phyloP scores from a whole-genome alignment of 1,140 invertebrate species.

The Tribolium castaneum region DNA sequence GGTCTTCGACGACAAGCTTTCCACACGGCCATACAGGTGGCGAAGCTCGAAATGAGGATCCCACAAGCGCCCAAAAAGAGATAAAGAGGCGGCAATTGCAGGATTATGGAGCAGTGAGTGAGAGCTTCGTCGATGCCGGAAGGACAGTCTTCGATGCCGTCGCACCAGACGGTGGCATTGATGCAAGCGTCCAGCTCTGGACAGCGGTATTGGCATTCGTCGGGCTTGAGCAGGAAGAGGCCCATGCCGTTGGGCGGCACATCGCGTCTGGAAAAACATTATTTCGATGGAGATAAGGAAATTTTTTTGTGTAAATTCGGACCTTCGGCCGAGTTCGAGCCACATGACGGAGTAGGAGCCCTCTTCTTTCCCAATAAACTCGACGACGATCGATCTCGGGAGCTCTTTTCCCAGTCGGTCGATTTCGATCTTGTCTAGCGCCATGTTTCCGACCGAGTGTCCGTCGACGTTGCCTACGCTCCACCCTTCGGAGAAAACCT shows the following conservation, averaged over 20 bases:
- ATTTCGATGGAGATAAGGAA: neutral
- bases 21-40: conserved; percentile 62
- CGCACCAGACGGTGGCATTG: conserved; percentile 88
- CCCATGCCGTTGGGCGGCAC: conserved; percentile 61
- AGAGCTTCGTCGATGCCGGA: conserved; percentile 88
- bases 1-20: conserved; percentile 73
- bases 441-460: conserved; percentile 58
- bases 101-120: conserved; percentile 79
- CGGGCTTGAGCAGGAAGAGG: conserved; percentile 69
- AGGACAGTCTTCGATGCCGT: conserved; percentile 86
- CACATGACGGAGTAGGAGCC: conserved; percentile 83
- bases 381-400: conserved; percentile 78
- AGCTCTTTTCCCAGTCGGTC: conserved; percentile 71
- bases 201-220: conserved; percentile 83
- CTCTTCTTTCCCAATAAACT: conserved; percentile 79
- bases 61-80: conserved; percentile 69
- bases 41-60: conserved; percentile 52
- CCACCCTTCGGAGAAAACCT: conserved; percentile 89
- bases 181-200: conserved; percentile 90
- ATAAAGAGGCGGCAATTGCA: conserved; percentile 79
- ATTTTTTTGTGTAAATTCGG: neutral
- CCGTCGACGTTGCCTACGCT: conserved; percentile 62
- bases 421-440: conserved; percentile 68
- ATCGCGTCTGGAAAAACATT: conserved; percentile 49
- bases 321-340: conserved; percentile 83